These are phyloP conservation scores for Bacillus rossius DNA, from an alignment of 1,140 invertebrate species.

Conservation along the genomic window DNA sequence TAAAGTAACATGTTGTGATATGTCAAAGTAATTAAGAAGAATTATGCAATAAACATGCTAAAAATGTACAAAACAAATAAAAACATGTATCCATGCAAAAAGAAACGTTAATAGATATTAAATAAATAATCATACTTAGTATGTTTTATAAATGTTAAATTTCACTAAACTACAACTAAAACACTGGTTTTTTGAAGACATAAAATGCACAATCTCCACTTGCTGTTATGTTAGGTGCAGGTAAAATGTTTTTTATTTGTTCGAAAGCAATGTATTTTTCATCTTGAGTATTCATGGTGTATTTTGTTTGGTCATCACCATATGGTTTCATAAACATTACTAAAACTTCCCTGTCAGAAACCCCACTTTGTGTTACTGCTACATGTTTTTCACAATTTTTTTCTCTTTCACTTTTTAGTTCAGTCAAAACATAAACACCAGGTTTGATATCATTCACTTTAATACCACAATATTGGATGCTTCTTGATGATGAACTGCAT, in stretches of 20 bases:
- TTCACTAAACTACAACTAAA: background rate
- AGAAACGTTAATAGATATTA: too few relatives aligned
- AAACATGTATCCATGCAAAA: too few relatives aligned
- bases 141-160: background rate
- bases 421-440: background rate
- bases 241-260: background rate
- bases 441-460: background rate
- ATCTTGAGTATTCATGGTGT: background rate
- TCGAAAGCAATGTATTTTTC: constrained; percentile 3
- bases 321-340: constrained; percentile 3
- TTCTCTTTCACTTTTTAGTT: background rate
- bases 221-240: background rate
- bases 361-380: background rate
- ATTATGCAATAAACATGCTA: too few relatives aligned
- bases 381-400: background rate
- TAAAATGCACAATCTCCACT: background rate
- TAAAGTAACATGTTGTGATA: too few relatives aligned
- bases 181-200: background rate
- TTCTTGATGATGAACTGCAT: background rate
- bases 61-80: too few relatives aligned
- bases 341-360: background rate
- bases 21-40: too few relatives aligned
- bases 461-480: background rate
- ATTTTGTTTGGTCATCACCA: background rate
- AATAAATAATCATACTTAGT: too few relatives aligned